Evolutionary conservation across 1,140 invertebrate species (phyloP).

Genomic region (Artemia franciscana): DNA sequence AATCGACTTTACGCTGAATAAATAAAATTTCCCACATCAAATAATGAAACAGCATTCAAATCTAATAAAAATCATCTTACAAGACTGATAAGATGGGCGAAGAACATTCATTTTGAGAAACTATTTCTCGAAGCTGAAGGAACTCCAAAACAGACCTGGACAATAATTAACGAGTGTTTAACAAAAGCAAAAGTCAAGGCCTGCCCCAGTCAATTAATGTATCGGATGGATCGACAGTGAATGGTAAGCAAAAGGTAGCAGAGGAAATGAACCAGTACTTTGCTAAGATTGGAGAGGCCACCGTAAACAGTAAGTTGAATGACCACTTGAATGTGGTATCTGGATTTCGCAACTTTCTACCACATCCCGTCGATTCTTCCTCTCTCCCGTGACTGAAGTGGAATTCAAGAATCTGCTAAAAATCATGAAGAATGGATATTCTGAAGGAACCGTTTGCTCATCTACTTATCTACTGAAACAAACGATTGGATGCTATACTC

Average conservation of each 20-base stretch:
- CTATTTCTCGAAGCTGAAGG: neutral
- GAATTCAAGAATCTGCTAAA: too few species aligned
- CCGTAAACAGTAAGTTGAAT: neutral
- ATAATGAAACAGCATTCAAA: neutral
- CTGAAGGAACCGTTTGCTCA: too few species aligned
- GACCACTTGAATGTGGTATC: neutral
- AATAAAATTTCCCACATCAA: neutral
- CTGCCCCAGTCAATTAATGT: neutral
- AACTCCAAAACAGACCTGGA: neutral
- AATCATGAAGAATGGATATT: too few species aligned
- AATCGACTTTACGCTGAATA: neutral
- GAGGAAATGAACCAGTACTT: too few species aligned
- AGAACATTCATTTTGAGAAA: neutral
- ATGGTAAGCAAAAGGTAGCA: neutral
- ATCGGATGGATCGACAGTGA: neutral
- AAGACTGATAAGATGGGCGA: neutral
- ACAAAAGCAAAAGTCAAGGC: neutral
- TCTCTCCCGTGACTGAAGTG: too few species aligned
- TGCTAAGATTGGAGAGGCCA: neutral
- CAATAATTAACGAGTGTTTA: too few species aligned
- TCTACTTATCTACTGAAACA: too few species aligned
- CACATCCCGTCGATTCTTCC: neutral
- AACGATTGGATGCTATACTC: too few species aligned
- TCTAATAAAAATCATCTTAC: neutral
- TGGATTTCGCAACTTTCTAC: neutral